Evolutionary conservation across 1,140 invertebrate species (phyloP).

Genomic region (Drosophila willistoni): DNA sequence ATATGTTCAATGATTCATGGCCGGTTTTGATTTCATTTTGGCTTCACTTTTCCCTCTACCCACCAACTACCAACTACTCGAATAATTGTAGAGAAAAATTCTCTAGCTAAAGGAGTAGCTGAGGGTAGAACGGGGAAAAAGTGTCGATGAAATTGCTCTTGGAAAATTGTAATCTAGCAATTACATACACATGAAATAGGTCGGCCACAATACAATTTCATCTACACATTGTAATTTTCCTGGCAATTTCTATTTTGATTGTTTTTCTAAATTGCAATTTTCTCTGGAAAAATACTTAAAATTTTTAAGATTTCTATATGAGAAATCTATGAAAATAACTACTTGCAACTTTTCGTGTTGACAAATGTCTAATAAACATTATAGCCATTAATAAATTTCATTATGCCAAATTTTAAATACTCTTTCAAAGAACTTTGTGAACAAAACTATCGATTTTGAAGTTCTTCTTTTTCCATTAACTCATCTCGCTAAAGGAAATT

Average conservation of each 20-base stretch:
- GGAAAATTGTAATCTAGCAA: conserved; percentile 20
- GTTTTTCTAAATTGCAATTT: not conserved
- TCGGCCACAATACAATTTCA: conserved; percentile 7
- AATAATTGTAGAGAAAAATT: conserved; percentile 8
- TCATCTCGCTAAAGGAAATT: too few species aligned
- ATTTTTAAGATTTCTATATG: not conserved
- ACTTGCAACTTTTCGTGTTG: not conserved
- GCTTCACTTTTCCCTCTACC: not conserved
- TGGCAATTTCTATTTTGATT: conserved; percentile 5
- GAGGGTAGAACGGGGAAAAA: not conserved
- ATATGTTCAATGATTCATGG: conserved; percentile 73
- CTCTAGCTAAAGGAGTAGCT: not conserved
- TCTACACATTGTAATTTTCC: conserved; percentile 3
- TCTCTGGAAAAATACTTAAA: not conserved
- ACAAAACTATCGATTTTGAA: not conserved
- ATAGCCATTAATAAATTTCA: not conserved
- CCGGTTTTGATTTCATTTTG: conserved; percentile 65
- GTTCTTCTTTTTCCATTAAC: not conserved
- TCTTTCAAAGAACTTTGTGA: not conserved
- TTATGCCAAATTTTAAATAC: not conserved
- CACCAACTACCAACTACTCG: too few species aligned
- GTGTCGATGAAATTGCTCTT: conserved; percentile 24
- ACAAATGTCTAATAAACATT: not conserved
- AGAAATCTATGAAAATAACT: not conserved
- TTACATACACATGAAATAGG: conserved; percentile 13